These are phyloP conservation scores for Zosterops borbonicus DNA, from an alignment of 2,113 vertebrate genomes.

Conservation along the genomic window DNA sequence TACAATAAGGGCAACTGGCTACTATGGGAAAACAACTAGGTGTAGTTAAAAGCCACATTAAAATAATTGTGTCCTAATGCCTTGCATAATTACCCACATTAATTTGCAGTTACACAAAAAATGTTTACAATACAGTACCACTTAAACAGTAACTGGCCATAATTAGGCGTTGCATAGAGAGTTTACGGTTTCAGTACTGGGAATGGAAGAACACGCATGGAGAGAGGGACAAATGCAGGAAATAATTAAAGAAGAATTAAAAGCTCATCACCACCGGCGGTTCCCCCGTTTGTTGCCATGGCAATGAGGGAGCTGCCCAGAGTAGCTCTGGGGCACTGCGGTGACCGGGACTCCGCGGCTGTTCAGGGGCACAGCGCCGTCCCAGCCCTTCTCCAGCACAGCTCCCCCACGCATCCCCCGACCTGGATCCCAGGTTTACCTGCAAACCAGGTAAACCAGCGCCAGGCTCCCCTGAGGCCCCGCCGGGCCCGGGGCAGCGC, in stretches of 20 bases:
- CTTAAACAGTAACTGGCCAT: background rate
- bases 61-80: background rate
- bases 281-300: background rate
- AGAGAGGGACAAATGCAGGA: background rate
- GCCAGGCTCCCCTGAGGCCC: background rate
- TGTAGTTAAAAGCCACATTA: background rate
- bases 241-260: background rate
- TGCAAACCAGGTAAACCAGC: too few relatives aligned
- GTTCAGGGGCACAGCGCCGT: background rate
- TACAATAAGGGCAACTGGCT: background rate
- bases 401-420: rapidly evolving
- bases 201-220: background rate
- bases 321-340: background rate
- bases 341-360: rapidly evolving
- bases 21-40: background rate
- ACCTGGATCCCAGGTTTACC: rapidly evolving
- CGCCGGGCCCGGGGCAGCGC: background rate
- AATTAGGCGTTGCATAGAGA: background rate
- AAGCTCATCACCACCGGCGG: background rate
- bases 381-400: rapidly evolving
- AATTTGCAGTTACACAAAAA: background rate
- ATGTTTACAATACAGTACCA: background rate
- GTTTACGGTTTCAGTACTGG: background rate
- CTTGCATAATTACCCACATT: background rate
- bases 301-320: rapidly evolving